Evolutionary conservation across 2,797 vertebrate genomes (phyloP).

Genomic region (Tiaroga cobitis): DNA sequence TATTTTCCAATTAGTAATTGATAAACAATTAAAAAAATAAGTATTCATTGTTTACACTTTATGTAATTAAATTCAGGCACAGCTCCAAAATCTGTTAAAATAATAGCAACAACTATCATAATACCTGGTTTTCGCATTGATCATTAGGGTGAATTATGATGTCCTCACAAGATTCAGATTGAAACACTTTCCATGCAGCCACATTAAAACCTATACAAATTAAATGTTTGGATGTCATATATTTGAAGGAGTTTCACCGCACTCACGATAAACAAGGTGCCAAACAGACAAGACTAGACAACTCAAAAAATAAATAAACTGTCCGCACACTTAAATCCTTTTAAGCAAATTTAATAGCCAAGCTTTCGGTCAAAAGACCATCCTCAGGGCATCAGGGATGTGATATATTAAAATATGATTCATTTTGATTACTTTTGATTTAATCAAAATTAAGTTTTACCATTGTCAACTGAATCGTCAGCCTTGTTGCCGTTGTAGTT

Average conservation of each 20-base stretch:
- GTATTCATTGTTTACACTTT: neutral
- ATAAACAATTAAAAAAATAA: neutral
- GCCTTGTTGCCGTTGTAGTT: neutral
- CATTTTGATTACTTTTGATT: neutral
- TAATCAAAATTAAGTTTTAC: neutral
- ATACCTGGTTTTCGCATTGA: constrained; percentile 65
- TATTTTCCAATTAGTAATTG: neutral
- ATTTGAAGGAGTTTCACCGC: too few relatives aligned
- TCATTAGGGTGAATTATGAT: neutral
- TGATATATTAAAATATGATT: neutral
- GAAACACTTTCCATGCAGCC: constrained; percentile 71
- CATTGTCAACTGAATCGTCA: neutral
- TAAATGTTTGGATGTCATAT: neutral
- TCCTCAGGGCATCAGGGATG: too few relatives aligned
- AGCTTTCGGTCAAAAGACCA: too few relatives aligned
- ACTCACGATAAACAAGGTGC: too few relatives aligned
- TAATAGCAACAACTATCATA: neutral
- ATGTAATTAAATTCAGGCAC: neutral
- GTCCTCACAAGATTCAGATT: constrained; percentile 72
- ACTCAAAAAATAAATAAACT: too few relatives aligned
- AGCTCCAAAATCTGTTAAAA: neutral
- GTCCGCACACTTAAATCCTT: too few relatives aligned
- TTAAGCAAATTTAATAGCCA: too few relatives aligned
- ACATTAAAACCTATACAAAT: neutral
- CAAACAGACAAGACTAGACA: too few relatives aligned